These are phyloP conservation scores for Marmota flaviventris DNA, from an alignment of 2,113 vertebrate genomes.

Conservation along the genomic window DNA sequence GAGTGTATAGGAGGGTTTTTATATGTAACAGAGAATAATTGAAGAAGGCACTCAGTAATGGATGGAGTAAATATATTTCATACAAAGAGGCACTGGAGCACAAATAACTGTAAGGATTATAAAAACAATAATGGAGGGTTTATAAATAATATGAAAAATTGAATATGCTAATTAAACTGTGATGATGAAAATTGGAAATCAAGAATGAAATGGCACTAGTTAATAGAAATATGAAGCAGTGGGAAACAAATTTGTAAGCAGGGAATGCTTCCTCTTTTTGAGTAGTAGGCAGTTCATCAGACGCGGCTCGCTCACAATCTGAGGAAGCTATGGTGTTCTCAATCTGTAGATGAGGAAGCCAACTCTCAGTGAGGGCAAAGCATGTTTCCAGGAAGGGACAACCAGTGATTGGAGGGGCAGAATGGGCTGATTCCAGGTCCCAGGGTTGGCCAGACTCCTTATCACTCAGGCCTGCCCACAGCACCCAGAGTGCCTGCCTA, in stretches of 20 bases:
- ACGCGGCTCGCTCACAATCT: background rate
- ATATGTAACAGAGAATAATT: slow-evolving; percentile 28
- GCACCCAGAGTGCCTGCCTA: background rate
- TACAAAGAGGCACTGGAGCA: slow-evolving; percentile 54
- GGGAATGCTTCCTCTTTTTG: background rate
- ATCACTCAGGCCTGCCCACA: fast-evolving
- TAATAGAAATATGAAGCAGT: background rate
- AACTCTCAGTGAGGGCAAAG: background rate
- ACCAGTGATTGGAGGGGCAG: fast-evolving
- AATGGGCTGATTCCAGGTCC: background rate
- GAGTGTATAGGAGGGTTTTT: background rate
- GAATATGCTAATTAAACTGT: slow-evolving; percentile 74
- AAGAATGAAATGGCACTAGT: slow-evolving; percentile 38
- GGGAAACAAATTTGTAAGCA: slow-evolving; percentile 24
- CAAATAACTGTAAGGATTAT: slow-evolving; percentile 74
- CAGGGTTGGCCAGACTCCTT: background rate
- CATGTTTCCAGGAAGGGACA: background rate
- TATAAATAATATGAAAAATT: slow-evolving; percentile 72
- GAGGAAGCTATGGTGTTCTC: background rate
- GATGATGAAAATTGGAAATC: slow-evolving; percentile 43
- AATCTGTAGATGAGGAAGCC: background rate
- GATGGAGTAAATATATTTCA: slow-evolving; percentile 63
- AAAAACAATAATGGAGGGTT: slow-evolving; percentile 72
- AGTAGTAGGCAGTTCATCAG: background rate
- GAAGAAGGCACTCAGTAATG: slow-evolving; percentile 62